phyloP scores from a whole-genome alignment of 2,888 invertebrate species.

The Chrysopilus asiliformis region DNA sequence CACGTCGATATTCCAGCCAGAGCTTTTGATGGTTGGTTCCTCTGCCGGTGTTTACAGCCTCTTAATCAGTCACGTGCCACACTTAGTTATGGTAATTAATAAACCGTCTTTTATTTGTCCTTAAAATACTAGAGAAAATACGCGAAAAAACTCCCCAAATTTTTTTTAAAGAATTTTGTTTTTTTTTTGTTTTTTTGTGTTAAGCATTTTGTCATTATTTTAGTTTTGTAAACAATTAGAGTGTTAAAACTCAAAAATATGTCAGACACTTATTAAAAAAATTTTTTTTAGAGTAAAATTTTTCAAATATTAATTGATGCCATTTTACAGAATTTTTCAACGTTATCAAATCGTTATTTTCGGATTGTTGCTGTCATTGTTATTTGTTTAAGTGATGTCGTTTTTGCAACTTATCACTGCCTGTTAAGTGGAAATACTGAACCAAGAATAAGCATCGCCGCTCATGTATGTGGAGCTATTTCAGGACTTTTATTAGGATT shows the following conservation, averaged over 20 bases:
- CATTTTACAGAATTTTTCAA: constrained; percentile 37
- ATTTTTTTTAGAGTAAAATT: constrained; percentile 12
- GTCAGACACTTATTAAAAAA: constrained; percentile 5
- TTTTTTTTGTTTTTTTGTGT: no score
- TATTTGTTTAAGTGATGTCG: constrained; percentile 51
- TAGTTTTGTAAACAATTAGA: constrained; percentile 17
- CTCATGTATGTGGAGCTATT: constrained; percentile 55
- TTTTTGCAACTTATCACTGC: constrained; percentile 39
- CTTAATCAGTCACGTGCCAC: constrained; percentile 73
- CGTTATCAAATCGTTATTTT: constrained; percentile 37
- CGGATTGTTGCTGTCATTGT: constrained; percentile 47
- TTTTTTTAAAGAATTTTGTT: no score
- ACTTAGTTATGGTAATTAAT: constrained; percentile 52
- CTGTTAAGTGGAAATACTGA: constrained; percentile 31
- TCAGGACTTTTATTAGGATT: constrained; percentile 52
- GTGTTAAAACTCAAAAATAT: constrained; percentile 1
- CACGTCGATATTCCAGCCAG: constrained; percentile 59
- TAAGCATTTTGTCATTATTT: background rate
- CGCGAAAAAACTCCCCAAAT: background rate
- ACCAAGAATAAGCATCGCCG: constrained; percentile 52
- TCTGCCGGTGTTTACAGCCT: constrained; percentile 85
- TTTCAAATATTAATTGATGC: no score
- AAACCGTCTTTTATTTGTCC: background rate
- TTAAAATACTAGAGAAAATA: background rate
- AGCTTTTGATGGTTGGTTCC: constrained; percentile 68